Percentiles rank a stretch among this genome's conserved stretches.
phyloP scores from a whole-genome alignment of 2,888 invertebrate species.

The Hemaris fuciformis region DNA sequence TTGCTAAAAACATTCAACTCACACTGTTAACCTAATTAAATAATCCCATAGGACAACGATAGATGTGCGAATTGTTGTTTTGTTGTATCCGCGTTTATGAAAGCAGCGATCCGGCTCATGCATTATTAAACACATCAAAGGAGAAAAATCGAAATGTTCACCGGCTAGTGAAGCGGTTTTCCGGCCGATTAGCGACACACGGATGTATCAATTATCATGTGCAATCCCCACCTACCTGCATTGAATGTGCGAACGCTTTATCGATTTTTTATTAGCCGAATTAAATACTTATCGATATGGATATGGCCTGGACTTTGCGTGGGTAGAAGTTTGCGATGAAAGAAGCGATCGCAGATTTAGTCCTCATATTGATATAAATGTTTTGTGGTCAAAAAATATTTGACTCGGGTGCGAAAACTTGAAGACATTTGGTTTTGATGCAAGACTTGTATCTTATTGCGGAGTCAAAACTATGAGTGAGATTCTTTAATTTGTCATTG shows the following conservation, averaged over 20 bases:
- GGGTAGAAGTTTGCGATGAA: no score
- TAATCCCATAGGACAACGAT: background rate
- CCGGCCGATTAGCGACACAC: conserved; percentile 69
- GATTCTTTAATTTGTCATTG: no score
- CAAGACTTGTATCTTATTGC: no score
- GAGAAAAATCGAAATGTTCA: conserved; percentile 80
- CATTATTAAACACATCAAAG: conserved; percentile 81
- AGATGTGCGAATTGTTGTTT: background rate
- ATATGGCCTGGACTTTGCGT: no score
- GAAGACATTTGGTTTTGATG: no score
- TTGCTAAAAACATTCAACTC: no score
- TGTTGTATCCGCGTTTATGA: conserved; percentile 33
- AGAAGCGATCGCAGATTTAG: no score
- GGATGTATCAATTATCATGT: conserved; percentile 70
- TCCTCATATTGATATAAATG: no score
- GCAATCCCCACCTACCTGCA: background rate
- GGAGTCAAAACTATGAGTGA: no score
- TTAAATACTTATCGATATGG: no score
- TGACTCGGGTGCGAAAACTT: no score
- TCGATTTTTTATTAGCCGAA: background rate
- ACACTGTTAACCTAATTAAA: conserved; percentile 5
- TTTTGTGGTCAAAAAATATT: no score
- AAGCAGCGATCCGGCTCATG: conserved; percentile 64
- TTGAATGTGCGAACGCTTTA: background rate
- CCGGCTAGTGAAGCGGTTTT: conserved; percentile 74